Percentiles rank a stretch among this genome's conserved stretches.
phyloP scores from a whole-genome alignment of 1,140 invertebrate genomes.

The Scaptomyza graminum region DNA sequence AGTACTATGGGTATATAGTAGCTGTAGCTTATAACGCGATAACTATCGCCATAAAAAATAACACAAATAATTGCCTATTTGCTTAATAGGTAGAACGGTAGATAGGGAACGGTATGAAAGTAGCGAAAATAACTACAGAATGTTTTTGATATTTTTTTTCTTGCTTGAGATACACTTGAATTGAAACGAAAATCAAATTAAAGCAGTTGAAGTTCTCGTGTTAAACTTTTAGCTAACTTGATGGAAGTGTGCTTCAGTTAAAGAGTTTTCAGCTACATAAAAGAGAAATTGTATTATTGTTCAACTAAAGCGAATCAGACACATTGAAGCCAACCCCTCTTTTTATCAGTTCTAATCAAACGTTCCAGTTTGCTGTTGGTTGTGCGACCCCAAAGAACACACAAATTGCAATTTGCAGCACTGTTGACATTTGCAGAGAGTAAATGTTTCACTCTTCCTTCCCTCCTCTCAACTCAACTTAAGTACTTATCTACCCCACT shows the following conservation, averaged over 20 bases:
- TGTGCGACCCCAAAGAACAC: constrained; percentile 13
- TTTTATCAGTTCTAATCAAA: constrained; percentile 11
- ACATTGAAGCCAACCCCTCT: neutral
- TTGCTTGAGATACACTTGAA: too few species aligned
- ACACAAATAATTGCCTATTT: too few species aligned
- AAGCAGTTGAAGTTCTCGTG: neutral
- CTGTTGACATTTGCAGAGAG: constrained; percentile 40
- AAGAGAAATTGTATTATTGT: neutral
- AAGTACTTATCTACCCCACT: neutral
- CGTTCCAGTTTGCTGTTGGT: constrained; percentile 9
- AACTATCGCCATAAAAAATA: neutral
- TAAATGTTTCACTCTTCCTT: constrained; percentile 20
- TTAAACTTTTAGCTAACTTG: neutral
- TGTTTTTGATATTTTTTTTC: too few species aligned
- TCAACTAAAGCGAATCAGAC: neutral
- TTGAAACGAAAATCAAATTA: too few species aligned
- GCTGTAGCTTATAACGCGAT: constrained; percentile 5
- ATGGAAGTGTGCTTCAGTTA: neutral
- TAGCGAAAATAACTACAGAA: too few species aligned
- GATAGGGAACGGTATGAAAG: too few species aligned
- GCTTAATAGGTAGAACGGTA: too few species aligned
- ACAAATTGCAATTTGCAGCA: constrained; percentile 41
- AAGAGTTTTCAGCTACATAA: neutral
- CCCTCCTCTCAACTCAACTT: neutral
- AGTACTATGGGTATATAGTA: neutral